These are phyloP conservation scores for Drosophila limbata DNA, from an alignment of 2,888 invertebrate species.

Conservation along the genomic window DNA sequence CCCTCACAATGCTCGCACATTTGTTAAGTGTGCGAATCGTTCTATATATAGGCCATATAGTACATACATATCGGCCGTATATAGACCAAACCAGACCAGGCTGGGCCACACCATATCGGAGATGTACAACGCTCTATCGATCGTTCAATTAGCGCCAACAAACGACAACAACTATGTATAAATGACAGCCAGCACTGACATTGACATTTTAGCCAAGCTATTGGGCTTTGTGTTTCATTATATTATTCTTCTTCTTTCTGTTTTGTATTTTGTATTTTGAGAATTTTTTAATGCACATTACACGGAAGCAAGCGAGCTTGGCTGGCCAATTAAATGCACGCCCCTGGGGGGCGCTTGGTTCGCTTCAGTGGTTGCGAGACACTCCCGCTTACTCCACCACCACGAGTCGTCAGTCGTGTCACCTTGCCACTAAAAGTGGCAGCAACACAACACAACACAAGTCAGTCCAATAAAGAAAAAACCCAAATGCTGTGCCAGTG, in stretches of 20 bases:
- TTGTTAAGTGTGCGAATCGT: constrained; percentile 38
- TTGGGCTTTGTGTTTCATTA: constrained; percentile 40
- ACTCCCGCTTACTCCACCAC: not conserved
- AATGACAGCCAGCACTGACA: constrained; percentile 58
- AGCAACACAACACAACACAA: not conserved
- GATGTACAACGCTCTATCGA: constrained; percentile 64
- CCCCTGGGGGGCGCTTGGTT: constrained; percentile 40
- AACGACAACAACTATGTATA: constrained; percentile 27
- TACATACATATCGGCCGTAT: constrained; percentile 37
- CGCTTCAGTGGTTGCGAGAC: constrained; percentile 41
- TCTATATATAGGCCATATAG: constrained; percentile 50
- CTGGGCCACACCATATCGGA: constrained; percentile 29
- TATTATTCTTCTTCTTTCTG: constrained; percentile 19
- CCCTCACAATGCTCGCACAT: constrained; percentile 33
- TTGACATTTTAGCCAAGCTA: constrained; percentile 73
- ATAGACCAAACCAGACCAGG: constrained; percentile 14
- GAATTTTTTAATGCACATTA: constrained; percentile 57
- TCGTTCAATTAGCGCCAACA: constrained; percentile 74
- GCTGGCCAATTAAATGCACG: constrained; percentile 59
- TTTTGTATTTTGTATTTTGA: constrained; percentile 25
- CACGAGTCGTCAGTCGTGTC: not conserved
- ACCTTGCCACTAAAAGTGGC: constrained; percentile 9
- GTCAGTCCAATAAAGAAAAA: constrained; percentile 5
- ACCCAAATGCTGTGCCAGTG: constrained; percentile 27
- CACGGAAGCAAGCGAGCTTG: constrained; percentile 53